Evolutionary conservation across 2,888 invertebrate species (phyloP), one percentile per base, ranked within the genome.

Genomic region (Stictocephala bisonia): DNA sequence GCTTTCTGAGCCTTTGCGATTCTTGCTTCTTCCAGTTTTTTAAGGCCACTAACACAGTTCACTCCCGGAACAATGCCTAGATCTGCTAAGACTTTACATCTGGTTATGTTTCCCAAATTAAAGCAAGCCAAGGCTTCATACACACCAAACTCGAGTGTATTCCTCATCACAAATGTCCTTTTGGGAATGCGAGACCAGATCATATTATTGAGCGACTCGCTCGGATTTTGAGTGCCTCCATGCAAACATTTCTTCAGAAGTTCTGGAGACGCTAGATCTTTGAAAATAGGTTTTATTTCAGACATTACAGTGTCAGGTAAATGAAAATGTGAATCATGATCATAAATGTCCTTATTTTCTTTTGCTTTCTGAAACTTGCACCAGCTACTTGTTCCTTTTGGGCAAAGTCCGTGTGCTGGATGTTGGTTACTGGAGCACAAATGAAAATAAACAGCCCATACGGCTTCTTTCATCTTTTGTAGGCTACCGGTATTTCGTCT

Each of bases 1-100:
- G 51, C 50, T 22, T 68, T 68, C n/a, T 68, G 51, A 2, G 31
- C 35, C 26, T 68, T 68, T 20, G 31, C 51, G 35, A 68, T 68
- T 18, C 51, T 24, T 11, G 15, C 3, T 13, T 31, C 35, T 22
- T 67, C 67, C 0, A 40, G 24, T 20, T 29, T 51, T 51, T 68
- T 51, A 13, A 68, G 22, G 1, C 1, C 31, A 20, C 24, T 51
- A 13, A 68, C 68, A 68, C 68, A 68, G 31, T 51, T 68, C 22
- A 18, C 22, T 20, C 68, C 50, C 13, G 51, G 68, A 31, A 35
- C 35, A 35, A 68, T 68, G 2, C 51, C 66, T 40, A 66, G 48
- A 4, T 26, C 44, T 6, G 26, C n/a, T 26, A 66, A 66, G 6
- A 67, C n/a, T 7, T 29, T 6, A 44, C 44, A 67, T n/a, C 50